Evolutionary conservation across 2,797 vertebrate species (phyloP), one percentile per base, ranked within the genome.

Genomic region (Fratercula arctica): DNA sequence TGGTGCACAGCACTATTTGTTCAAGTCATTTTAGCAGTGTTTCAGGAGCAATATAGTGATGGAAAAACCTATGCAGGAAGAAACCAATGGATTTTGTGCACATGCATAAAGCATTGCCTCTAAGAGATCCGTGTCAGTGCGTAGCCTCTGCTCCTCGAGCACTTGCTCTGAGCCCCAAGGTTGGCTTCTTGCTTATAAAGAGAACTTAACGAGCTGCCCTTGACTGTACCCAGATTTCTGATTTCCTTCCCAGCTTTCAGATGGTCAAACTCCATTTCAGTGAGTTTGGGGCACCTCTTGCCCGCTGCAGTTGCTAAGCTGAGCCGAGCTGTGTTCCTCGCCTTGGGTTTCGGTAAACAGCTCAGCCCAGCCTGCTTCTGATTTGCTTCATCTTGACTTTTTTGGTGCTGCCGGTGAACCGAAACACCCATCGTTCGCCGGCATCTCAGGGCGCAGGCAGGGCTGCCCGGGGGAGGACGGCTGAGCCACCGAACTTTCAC

Each of bases 311-410:
- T 6, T 21, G 57, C 73, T 67, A 16, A 57, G 39, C 61, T 83
- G 75, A 90, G 37, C 73, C 0, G 1, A 73, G 67, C 46, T 31
- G 31, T 1, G 0, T 28, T 92, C 70, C 70, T 63, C 5, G 1
- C 74, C 15, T 67, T 20, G 54, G 43, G 61, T 92, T 96, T 94
- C 12, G 0, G n/a, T 51, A 48, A 93, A 72, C 76, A 86, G 61
- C 69, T 86, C 90, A 81, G 86, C 83, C 72, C 79, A 77, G 10
- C 11, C 33, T 26, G 68, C 94, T 84, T 81, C 46, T 70, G 68
- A 33, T 87, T 87, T 91, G 64, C 85, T 96, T 95, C 46, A 3
- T 63, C 89, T 79, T 59, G 54, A 59, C 63, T 61, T 78, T 48
- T 69, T 87, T 24, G 85, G 9, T 33, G 77, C 87, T 68, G 68